Evolutionary conservation across 92 coral and sea anemone species (phyloP).

Genomic region (Metridium senile): DNA sequence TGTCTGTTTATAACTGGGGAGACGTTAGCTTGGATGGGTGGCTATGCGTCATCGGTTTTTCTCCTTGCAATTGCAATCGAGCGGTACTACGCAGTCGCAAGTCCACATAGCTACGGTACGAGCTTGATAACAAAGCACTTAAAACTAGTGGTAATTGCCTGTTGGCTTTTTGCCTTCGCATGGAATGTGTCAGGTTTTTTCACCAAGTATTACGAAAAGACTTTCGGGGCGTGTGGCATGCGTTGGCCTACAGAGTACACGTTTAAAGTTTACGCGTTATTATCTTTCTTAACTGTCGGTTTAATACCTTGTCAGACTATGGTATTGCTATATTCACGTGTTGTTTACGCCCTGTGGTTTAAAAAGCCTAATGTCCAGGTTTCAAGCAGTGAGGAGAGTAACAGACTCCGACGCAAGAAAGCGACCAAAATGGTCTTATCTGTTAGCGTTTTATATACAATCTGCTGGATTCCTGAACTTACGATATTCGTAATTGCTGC

Average conservation of each 20-base stretch:
- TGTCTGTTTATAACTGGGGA: conserved; percentile 50
- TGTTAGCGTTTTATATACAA: conserved; percentile 48
- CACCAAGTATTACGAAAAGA: conserved; percentile 27
- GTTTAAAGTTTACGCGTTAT: conserved; percentile 28
- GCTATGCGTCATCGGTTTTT: conserved; percentile 46
- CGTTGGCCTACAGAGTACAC: conserved; percentile 6
- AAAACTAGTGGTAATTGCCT: conserved; percentile 5
- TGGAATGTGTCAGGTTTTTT: conserved; percentile 23
- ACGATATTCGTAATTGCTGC: conserved; percentile 36
- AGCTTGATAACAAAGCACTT: conserved; percentile 19
- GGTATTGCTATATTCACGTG: conserved; percentile 29
- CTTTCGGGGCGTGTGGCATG: conserved; percentile 6
- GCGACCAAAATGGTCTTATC: conserved; percentile 55
- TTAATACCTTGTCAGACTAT: conserved; percentile 25
- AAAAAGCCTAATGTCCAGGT: conserved; percentile 11
- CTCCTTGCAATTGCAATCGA: conserved; percentile 55
- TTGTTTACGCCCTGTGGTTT: conserved; percentile 37
- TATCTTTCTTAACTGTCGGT: conserved; percentile 27
- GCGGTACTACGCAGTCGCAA: conserved; percentile 49
- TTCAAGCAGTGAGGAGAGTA: conserved; percentile 1
- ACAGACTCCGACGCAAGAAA: conserved; percentile 11
- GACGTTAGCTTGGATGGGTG: conserved; percentile 59
- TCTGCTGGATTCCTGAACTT: conserved; percentile 49
- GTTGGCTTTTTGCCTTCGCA: conserved; percentile 42
- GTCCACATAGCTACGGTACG: conserved; percentile 30